Evolutionary conservation across 2,113 vertebrate species (phyloP).

Genomic region (Redunca redunca): DNA sequence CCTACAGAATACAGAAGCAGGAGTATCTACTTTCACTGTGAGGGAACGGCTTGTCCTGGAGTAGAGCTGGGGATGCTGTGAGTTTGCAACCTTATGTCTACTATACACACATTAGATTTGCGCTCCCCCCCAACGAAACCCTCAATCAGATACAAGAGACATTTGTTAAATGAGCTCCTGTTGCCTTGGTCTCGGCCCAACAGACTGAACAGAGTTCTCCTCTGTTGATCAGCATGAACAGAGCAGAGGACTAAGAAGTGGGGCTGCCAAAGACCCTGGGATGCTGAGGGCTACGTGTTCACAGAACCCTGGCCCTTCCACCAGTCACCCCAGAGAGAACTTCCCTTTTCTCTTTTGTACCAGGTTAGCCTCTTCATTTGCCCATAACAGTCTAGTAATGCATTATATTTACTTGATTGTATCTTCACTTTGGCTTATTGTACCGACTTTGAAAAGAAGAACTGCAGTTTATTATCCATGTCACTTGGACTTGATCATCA

Average conservation of each 20-base stretch:
- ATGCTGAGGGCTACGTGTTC: rapidly evolving
- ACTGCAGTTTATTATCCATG: not conserved
- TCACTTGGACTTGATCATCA: not conserved
- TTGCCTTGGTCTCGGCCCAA: not conserved
- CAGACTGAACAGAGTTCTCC: not conserved
- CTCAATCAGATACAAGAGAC: not conserved
- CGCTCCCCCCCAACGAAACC: not conserved
- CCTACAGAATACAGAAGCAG: not conserved
- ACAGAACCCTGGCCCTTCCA: too few relatives aligned
- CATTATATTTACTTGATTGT: not conserved
- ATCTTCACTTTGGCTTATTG: not conserved
- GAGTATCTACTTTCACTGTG: not conserved
- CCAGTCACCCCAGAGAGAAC: not conserved
- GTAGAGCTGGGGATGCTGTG: not conserved
- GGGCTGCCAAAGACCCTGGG: rapidly evolving
- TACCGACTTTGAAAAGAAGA: not conserved
- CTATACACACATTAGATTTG: rapidly evolving
- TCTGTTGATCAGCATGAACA: not conserved
- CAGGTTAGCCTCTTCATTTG: too few relatives aligned
- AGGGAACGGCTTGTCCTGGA: not conserved
- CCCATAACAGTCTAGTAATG: not conserved
- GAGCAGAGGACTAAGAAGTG: not conserved
- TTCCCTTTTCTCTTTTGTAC: not conserved
- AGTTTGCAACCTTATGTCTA: too few relatives aligned
- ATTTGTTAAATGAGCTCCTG: not conserved